phyloP scores from a whole-genome alignment of 2,113 vertebrate genomes.

The Mus musculus region DNA sequence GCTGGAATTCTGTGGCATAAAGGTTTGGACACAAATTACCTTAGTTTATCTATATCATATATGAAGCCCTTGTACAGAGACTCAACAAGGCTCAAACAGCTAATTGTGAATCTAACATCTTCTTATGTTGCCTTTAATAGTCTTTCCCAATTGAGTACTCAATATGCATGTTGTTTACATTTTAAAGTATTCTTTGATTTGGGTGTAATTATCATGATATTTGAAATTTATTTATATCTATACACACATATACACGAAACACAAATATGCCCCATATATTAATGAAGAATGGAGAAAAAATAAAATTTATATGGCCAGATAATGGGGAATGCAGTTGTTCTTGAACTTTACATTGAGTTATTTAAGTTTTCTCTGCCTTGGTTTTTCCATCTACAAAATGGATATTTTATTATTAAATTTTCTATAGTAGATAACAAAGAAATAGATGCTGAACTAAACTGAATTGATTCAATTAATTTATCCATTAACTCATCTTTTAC shows the following conservation, averaged over 20 bases:
- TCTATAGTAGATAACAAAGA: background rate
- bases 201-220: constrained; percentile 14
- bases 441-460: constrained; percentile 8
- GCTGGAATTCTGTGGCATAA: background rate
- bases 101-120: background rate
- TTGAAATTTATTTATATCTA: background rate
- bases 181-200: background rate
- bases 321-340: background rate
- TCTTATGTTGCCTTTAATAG: background rate
- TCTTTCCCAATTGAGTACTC: background rate
- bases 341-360: background rate
- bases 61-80: background rate
- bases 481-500: background rate
- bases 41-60: background rate
- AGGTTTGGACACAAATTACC: background rate
- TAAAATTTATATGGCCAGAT: background rate
- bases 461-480: background rate
- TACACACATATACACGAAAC: background rate
- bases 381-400: constrained; percentile 44
- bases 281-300: background rate
- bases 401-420: background rate
- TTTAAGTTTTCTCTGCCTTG: background rate
- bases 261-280: background rate
- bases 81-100: fast-evolving
- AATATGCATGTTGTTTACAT: background rate